Conservation (phyloP, 2,797 vertebrate species). For the Eurystomus glaucurus region DNA sequence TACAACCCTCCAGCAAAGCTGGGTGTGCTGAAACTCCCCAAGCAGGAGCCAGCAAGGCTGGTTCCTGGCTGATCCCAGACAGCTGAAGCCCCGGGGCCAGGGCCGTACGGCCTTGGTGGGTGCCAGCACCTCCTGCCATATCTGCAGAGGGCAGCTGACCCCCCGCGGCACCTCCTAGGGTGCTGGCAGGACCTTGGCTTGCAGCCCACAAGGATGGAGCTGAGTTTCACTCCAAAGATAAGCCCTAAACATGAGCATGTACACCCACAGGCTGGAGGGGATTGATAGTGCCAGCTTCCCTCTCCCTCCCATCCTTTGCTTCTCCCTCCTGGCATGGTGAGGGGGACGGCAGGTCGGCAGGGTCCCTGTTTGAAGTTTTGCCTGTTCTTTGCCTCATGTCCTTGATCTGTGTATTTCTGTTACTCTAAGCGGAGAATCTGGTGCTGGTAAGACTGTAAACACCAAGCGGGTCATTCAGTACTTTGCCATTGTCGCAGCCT, state of each 20-base stretch:
- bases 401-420: conserved; percentile 83
- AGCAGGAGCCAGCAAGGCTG: background rate
- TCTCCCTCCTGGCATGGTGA: background rate
- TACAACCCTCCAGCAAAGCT: background rate
- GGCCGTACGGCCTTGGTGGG: background rate
- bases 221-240: background rate
- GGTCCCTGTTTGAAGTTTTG: background rate
- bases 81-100: conserved; percentile 44
- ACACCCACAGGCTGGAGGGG: background rate
- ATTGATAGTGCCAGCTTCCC: fast-evolving
- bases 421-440: conserved; percentile 95
- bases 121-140: background rate
- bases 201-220: background rate
- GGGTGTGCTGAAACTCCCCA: background rate
- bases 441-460: conserved; percentile 99
- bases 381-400: conserved; percentile 67
- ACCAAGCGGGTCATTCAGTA: conserved; percentile 99
- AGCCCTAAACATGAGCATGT: background rate
- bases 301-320: fast-evolving
- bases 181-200: background rate
- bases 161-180: background rate
- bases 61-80: background rate
- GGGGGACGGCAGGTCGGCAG: background rate
- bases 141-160: background rate
- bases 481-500: conserved; percentile 98